Conservation (phyloP, 2,888 invertebrate species). For the Apamea epomidion region DNA sequence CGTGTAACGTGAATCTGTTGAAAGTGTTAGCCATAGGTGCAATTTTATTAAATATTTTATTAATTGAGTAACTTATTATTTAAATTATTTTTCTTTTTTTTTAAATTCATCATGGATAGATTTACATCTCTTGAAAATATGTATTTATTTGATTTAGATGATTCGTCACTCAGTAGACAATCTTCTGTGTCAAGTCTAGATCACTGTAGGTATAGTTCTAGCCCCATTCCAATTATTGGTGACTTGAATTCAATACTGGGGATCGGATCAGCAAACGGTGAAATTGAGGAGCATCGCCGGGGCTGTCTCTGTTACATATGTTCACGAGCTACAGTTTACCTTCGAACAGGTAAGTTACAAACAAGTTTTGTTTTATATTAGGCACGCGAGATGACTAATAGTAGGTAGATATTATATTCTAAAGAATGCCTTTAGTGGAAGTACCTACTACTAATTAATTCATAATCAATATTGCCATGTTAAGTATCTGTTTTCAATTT, state of each 20-base stretch:
- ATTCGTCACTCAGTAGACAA: background rate
- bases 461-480: too few species aligned
- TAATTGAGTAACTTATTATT: background rate
- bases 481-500: background rate
- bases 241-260: background rate
- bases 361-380: background rate
- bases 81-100: background rate
- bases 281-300: background rate
- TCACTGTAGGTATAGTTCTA: background rate
- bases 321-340: background rate
- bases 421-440: background rate
- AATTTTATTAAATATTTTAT: background rate
- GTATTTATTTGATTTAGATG: constrained; percentile 9
- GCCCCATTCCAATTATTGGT: constrained; percentile 5
- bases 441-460: background rate
- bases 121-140: background rate
- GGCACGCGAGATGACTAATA: background rate
- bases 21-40: background rate
- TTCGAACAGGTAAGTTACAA: constrained; percentile 4
- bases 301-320: background rate
- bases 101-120: background rate
- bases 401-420: background rate
- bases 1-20: background rate
- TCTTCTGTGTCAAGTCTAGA: constrained; percentile 11
- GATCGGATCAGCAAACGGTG: background rate